Evolutionary conservation across 2,797 vertebrate genomes (phyloP), one percentile per base, ranked within the genome.

Genomic region (Chiloscyllium punctatum): DNA sequence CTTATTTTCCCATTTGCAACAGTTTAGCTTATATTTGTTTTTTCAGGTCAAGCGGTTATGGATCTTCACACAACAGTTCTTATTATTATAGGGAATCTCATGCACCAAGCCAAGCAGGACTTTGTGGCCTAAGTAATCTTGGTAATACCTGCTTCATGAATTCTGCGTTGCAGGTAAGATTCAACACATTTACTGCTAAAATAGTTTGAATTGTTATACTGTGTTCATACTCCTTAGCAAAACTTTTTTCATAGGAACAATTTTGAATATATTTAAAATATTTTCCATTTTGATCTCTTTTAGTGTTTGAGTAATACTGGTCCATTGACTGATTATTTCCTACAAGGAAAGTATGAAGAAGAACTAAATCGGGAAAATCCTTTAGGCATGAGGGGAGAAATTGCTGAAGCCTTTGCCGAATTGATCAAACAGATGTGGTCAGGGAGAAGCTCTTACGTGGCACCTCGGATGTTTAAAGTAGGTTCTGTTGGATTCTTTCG

Each of bases 111-210:
- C 99, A 99, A 0, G 99, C 99, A 96, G 99, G 99, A 21, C 98
- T 99, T n/a, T 99, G 99, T 96, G 99, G 99, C 96, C 98, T 99
- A 92, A 99, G 99, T 97, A 99, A 99, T 97, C 97, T 99, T 97
- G 99, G 99, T 90, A 99, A 99, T 97, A 99, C 99, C 4, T 99
- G 99, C 97, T 99, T 99, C 97, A 99, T 99, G 99, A 99, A 99
- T 97, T 99, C 99, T 95, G 99, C 99, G 92, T 98, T 99, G 96
- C 99, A 99, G 98, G 99, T 99, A 97, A 90, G 37, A 1, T 9
- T 66, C 53, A 27, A 57, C 23, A 68, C n/a, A 27, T 84, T 51
- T 51, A 53, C 88, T 15, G 0, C 42, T 23, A 27, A 33, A 87
- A 66, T 66, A 57, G 57, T 57, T 91, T 74, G 30, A 25, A 7